Evolutionary conservation across 2,888 invertebrate species (phyloP), one percentile per base, ranked within the genome.

Genomic region (Eulithis testata): DNA sequence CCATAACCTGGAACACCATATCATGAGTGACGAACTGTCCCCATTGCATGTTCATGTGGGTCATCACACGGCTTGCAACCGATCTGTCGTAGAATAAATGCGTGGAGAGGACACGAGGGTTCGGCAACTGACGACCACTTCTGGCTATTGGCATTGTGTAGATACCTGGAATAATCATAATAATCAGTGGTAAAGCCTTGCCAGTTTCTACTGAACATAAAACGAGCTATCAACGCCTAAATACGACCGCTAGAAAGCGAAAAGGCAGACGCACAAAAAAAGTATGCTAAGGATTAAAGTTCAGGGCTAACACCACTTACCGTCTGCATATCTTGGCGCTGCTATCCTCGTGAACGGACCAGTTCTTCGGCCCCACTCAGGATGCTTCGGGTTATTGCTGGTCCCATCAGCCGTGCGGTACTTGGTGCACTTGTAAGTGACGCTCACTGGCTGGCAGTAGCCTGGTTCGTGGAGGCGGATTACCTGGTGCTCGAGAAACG

Each of bases 391-490:
- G 79, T 97, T 97, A 84, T 97, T 97, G 84, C 97, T 97, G 6
- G 95, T 95, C 6, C 97, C 97, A 81, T 97, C 97, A 50, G 95
- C 91, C 9, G 94, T 95, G 56, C 98, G 94, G 85, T 97, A 98
- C 31, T 82, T 84, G 65, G 72, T 76, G 58, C 77, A 78, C 51
- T 72, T 70, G 69, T 88, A 91, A 8, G 60, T 76, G 27, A 85
- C 72, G 53, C 73, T 78, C 11, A 82, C 73, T 0, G 89, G 88
- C 75, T 82, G 79, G 76, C 90, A 91, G 77, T 78, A 82, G 21
- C 81, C 58, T 4, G 76, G 70, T 56, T 89, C 88, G 27, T 79
- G 78, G 6, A 88, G 66, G 3, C 81, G 82, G 12, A 90, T 83
- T 27, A 84, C 85, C 60, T 89, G 87, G 64, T 86, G 81, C 72